Evolutionary conservation across 2,888 invertebrate genomes (phyloP).

Genomic region (Crematogaster levior): DNA sequence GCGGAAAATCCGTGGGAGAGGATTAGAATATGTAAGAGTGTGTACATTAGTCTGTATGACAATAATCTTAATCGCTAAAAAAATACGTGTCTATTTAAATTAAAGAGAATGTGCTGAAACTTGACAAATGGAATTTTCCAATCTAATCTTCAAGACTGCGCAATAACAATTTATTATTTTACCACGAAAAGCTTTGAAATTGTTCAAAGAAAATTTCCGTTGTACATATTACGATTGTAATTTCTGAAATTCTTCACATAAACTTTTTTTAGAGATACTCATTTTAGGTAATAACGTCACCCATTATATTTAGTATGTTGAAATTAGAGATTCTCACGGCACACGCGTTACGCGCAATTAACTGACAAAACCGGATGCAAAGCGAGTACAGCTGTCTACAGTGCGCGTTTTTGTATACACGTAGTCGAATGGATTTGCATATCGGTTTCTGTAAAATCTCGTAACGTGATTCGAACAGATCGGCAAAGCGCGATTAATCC

Average conservation of each 20-base stretch:
- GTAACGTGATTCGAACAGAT: not conserved
- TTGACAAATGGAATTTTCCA: constrained; percentile 3
- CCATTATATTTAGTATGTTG: not conserved
- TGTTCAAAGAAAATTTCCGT: not conserved
- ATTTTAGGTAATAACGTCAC: not conserved
- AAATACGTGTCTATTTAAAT: not conserved
- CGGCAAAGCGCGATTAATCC: not conserved
- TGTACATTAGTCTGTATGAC: constrained; percentile 59
- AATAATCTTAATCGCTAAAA: constrained; percentile 56
- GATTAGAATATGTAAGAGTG: constrained; percentile 47
- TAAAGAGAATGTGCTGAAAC: not conserved
- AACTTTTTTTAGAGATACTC: too few relatives aligned
- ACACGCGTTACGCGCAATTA: constrained; percentile 8
- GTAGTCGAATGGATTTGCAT: constrained; percentile 19
- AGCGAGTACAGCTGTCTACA: not conserved
- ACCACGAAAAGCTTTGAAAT: not conserved
- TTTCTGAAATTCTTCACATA: not conserved
- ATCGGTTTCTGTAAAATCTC: constrained; percentile 29
- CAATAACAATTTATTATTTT: not conserved
- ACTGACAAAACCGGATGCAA: constrained; percentile 4
- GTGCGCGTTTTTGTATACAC: constrained; percentile 14
- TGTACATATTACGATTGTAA: not conserved
- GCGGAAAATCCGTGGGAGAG: not conserved
- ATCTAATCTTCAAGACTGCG: not conserved
- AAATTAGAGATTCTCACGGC: constrained; percentile 19